Conservation (phyloP, 2,113 vertebrate species). For the Eurystomus gularis region DNA sequence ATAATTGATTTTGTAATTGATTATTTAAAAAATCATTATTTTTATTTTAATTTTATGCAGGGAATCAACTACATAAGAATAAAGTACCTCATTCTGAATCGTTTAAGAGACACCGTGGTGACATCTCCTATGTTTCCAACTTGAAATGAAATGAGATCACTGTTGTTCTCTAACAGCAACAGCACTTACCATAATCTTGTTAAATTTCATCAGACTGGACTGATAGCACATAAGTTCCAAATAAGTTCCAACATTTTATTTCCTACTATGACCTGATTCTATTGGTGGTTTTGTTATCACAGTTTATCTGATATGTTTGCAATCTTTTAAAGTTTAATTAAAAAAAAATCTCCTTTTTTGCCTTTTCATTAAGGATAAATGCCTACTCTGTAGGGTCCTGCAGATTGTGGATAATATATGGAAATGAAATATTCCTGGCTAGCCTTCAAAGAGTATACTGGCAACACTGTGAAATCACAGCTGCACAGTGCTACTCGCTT, state of each 20-base stretch:
- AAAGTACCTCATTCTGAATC: too few relatives aligned
- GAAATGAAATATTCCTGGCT: neutral
- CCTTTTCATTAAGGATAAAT: neutral
- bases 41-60: too few relatives aligned
- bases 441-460: neutral
- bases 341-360: neutral
- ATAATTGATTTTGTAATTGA: too few relatives aligned
- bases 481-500: neutral
- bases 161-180: too few relatives aligned
- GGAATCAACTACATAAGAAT: too few relatives aligned
- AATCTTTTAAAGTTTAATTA: neutral
- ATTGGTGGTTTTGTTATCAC: neutral
- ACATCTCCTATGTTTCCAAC: too few relatives aligned
- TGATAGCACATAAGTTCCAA: neutral
- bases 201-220: neutral
- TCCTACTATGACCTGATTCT: neutral
- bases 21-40: too few relatives aligned
- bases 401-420: neutral
- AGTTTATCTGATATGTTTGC: neutral
- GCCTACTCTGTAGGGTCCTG: neutral
- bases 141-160: too few relatives aligned
- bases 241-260: neutral
- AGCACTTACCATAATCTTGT: neutral
- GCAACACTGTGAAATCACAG: neutral
- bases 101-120: too few relatives aligned